Base-by-base conservation (phyloP, 1,140 invertebrate species). In the Orius insidiosus region DNA sequence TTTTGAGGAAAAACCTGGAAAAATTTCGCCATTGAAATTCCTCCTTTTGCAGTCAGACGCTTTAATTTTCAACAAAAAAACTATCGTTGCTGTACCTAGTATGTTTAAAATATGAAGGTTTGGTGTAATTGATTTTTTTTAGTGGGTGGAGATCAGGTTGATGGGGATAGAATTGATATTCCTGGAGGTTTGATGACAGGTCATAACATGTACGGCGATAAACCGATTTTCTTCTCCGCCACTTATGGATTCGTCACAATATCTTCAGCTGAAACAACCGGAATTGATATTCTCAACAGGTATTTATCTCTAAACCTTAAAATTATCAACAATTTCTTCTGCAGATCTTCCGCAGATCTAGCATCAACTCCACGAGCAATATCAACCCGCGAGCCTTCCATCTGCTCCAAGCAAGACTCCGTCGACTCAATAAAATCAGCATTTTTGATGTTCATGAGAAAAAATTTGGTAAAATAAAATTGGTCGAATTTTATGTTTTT, bases 171-270 rank as follows among this genome's bases (percentile, higher is more conserved):
- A 10, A 14, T 49, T 8, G 40, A 37, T 16, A n/a, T 49, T 9
- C 47, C 47, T 8, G 47, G 47, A 15, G 47, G 47, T 37, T 9
- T 45, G 3, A 35, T 49, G 3, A 11, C 44, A 2, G 47, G 47
- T 16, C 41, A 42, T 16, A 13, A 37, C 10, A 49, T 34, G 14
- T 19, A 49, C 18, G 30, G 37, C 18, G 24, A 24, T 8, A 36
- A 24, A 8, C 47, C 47, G 7, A 32, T 42, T 16, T 49, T 49
- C 34, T 49, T 49, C 41, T 43, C 39, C 10, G 24, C 47, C 1
- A 49, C 47, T 11, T 49, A 45, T 32, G 47, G 47, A n/a, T 49
- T 49, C 32, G 47, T 49, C 8, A 31, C 40, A 2, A 30, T 49
- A 8, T 15, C 40, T 18, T 42, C 47, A 10, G 47, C 44, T 11